These are phyloP conservation scores for Acestrorhynchus altus DNA, from an alignment of 2,797 vertebrate species.

Conservation along the genomic window DNA sequence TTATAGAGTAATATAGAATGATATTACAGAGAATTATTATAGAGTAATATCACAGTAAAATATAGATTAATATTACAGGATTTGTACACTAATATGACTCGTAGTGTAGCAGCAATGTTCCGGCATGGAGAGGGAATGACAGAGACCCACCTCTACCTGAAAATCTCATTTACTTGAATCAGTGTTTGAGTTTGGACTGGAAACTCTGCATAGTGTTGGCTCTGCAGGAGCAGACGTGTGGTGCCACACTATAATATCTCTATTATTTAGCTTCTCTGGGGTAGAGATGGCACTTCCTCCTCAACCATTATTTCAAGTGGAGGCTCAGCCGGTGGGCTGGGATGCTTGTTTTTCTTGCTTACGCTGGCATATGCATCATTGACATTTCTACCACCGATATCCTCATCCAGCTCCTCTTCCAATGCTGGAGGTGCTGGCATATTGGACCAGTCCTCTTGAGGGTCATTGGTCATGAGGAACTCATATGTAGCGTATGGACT, in stretches of 20 bases:
- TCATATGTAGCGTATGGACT: constrained; percentile 24
- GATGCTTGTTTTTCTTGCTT: constrained; percentile 54
- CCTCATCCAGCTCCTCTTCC: constrained; percentile 2
- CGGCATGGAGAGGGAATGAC: no score
- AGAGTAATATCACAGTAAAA: no score
- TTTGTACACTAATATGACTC: no score
- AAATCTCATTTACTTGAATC: no score
- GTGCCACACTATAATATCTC: background rate
- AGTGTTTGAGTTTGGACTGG: no score
- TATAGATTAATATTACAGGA: no score
- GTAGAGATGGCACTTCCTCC: constrained; percentile 52
- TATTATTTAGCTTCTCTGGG: constrained; percentile 36
- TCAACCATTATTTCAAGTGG: constrained; percentile 27
- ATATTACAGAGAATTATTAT: no score
- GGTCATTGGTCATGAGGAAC: background rate
- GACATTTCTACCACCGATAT: background rate
- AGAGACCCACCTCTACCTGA: no score
- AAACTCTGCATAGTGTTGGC: no score
- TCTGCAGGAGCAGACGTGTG: background rate
- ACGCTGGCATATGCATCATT: constrained; percentile 55
- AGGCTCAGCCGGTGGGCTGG: constrained; percentile 1
- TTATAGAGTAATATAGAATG: no score
- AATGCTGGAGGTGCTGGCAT: constrained; percentile 5
- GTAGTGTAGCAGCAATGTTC: no score
- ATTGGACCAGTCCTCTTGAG: background rate